A percentile compares a stretch with the other conserved stretches of the same genome.
Evolutionary conservation across 1,140 invertebrate genomes (phyloP).

Genomic region (Drusus annulatus): DNA sequence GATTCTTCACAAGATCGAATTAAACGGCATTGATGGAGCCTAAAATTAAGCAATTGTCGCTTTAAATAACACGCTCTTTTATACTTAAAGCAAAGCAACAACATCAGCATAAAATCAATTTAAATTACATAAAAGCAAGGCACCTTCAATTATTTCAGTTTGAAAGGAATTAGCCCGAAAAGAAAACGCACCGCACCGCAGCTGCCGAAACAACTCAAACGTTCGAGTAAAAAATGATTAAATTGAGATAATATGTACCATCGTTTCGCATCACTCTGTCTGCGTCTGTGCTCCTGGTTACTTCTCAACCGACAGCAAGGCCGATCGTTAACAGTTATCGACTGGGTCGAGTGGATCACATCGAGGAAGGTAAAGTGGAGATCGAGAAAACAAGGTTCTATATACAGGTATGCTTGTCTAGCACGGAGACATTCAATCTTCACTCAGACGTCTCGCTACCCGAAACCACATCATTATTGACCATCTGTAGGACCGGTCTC

Average conservation of each 20-base stretch:
- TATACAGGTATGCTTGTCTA: too few relatives aligned
- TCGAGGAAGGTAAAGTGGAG: background rate
- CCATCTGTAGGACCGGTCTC: too few relatives aligned
- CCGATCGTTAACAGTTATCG: conserved; percentile 25
- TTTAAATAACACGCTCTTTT: conserved; percentile 7
- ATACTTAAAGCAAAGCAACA: background rate
- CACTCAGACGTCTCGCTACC: too few relatives aligned
- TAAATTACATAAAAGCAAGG: conserved; percentile 36
- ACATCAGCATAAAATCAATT: conserved; percentile 28
- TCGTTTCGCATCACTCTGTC: conserved; percentile 7
- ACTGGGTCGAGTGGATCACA: background rate
- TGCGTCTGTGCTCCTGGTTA: background rate
- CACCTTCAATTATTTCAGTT: conserved; percentile 19
- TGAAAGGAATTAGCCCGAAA: conserved; percentile 32
- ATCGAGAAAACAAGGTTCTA: background rate
- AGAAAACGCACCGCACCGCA: conserved; percentile 14
- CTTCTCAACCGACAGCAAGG: conserved; percentile 24
- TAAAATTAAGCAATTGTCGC: background rate
- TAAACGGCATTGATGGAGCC: background rate
- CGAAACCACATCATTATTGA: too few relatives aligned
- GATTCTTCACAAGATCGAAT: conserved; percentile 8
- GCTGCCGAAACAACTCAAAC: conserved; percentile 5
- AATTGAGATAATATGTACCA: conserved; percentile 17
- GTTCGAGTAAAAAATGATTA: background rate
- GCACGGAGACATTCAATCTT: too few relatives aligned